Conservation (phyloP, 2,797 vertebrate species). For the Tinamus major region DNA sequence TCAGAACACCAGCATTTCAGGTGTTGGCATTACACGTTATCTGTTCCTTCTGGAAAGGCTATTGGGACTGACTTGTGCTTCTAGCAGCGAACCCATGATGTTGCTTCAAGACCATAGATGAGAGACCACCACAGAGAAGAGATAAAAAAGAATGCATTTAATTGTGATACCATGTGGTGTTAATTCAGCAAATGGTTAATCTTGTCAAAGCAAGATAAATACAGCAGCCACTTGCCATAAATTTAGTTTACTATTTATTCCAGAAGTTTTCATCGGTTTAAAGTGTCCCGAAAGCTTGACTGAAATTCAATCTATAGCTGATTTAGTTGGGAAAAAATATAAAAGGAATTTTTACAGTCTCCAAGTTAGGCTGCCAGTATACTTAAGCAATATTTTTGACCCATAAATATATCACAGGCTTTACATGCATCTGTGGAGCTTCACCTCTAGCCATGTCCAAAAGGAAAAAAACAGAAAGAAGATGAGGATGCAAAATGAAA, state of each 20-base stretch:
- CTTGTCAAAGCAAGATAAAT: background rate
- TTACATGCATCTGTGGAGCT: background rate
- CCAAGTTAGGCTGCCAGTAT: background rate
- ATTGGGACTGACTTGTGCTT: background rate
- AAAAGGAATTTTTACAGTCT: background rate
- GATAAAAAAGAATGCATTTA: background rate
- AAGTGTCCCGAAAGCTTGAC: background rate
- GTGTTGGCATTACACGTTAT: background rate
- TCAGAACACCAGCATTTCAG: background rate
- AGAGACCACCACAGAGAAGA: background rate
- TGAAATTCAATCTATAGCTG: background rate
- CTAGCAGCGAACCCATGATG: background rate
- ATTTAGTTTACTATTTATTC: background rate
- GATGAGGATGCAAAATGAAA: background rate
- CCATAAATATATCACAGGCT: background rate
- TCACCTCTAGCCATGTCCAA: background rate
- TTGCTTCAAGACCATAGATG: background rate
- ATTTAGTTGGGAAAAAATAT: background rate
- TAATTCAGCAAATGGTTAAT: background rate
- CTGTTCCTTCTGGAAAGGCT: background rate
- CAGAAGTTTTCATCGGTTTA: background rate
- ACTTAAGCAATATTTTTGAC: background rate
- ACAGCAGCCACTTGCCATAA: background rate
- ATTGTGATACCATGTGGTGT: background rate
- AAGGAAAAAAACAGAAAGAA: background rate